Conservation (phyloP, 2,113 vertebrate genomes). For the Suncus etruscus region DNA sequence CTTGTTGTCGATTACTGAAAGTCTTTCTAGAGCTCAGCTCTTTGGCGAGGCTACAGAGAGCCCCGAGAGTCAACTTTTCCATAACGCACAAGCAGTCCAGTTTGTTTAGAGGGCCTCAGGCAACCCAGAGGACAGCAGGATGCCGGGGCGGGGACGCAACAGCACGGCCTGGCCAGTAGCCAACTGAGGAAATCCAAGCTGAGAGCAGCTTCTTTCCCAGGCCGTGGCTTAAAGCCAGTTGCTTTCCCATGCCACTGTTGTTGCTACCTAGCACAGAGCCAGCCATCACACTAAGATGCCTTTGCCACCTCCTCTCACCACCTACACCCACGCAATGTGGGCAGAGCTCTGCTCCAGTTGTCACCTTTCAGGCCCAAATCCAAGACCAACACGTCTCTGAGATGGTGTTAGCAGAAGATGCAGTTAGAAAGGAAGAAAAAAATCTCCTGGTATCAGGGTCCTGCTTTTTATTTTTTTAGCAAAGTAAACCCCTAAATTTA, state of each 20-base stretch:
- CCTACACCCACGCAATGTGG: no score
- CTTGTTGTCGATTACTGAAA: background rate
- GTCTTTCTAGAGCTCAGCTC: constrained; percentile 8
- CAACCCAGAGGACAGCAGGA: background rate
- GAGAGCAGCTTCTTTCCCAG: background rate
- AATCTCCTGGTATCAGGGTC: background rate
- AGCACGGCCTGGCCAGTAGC: background rate
- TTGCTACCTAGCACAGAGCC: background rate
- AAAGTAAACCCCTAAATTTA: background rate
- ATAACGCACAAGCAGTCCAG: background rate
- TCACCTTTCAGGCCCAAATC: background rate
- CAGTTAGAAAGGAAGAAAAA: background rate
- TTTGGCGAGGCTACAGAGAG: constrained; percentile 24
- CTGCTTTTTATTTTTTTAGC: background rate
- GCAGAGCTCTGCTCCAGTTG: background rate
- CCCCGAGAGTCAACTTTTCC: background rate
- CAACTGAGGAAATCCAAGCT: background rate
- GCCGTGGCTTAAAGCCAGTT: background rate
- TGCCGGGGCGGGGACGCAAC: accelerated
- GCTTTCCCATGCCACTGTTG: accelerated
- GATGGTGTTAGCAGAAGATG: background rate
- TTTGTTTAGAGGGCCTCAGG: background rate
- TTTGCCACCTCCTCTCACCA: background rate
- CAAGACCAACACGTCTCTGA: background rate
- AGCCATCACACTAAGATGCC: accelerated